Evolutionary conservation across 2,888 invertebrate genomes (phyloP).

Genomic region (Megaustenia siamemsis): DNA sequence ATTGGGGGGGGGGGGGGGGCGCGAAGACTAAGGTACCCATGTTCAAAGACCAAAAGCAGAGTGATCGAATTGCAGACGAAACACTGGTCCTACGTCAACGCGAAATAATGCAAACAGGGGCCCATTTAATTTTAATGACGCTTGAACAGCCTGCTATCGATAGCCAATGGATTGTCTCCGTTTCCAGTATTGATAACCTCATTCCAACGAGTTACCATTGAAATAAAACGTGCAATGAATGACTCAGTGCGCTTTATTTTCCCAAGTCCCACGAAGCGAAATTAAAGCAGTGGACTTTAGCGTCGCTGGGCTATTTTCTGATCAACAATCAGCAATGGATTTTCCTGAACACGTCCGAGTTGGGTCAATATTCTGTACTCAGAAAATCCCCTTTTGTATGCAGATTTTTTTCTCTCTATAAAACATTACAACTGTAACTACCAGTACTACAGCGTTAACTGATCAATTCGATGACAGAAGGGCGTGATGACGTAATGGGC

Average conservation of each 20-base stretch:
- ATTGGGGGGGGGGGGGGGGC: neutral
- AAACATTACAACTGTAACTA: too few species aligned
- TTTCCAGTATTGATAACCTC: constrained; percentile 31
- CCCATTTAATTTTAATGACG: constrained; percentile 48
- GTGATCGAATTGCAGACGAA: neutral
- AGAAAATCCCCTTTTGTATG: too few species aligned
- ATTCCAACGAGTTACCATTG: constrained; percentile 1
- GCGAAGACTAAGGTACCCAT: neutral
- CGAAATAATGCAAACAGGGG: constrained; percentile 32
- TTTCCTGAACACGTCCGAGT: neutral
- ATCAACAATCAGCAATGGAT: neutral
- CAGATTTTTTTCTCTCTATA: too few species aligned
- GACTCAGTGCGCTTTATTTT: constrained; percentile 21
- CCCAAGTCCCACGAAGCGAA: neutral
- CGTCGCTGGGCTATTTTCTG: neutral
- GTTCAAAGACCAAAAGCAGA: neutral
- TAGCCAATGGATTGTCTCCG: constrained; percentile 30
- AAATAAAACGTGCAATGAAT: constrained; percentile 14
- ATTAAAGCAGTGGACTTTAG: neutral
- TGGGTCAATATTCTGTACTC: neutral
- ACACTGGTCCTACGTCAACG: neutral
- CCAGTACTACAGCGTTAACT: too few species aligned
- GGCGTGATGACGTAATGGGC: too few species aligned
- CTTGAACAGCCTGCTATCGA: constrained; percentile 19
- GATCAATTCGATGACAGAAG: too few species aligned